Base-by-base conservation (phyloP, 2,113 vertebrate genomes). In the Empidonax traillii region DNA sequence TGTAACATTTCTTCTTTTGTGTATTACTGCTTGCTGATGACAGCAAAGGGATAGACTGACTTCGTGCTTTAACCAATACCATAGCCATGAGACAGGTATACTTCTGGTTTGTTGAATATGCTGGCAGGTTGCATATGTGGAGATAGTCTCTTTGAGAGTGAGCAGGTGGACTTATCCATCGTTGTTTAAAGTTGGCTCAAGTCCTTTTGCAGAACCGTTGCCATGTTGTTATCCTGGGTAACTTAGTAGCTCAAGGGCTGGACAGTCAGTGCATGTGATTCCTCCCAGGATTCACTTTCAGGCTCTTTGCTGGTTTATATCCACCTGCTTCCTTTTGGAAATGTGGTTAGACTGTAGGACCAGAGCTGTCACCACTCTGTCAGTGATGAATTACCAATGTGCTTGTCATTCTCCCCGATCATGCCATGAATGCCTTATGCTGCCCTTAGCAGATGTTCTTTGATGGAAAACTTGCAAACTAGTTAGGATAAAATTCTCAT, bases 311-410 rank as follows among this genome's bases (percentile, higher is more conserved):
- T 88, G 18, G 23, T 81, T 81, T 66, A 25, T 58, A 71, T 93
- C 86, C 92, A 97, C 77, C 95, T 94, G 86, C 62, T 94, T 95
- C 69, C 69, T 94, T 84, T 68, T 9, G 27, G 77, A 91, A 73
- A 31, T 56, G 41, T 63, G 62, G 71, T 79, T 66, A 66, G 37
- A 17, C n/a, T 47, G 23, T 21, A 83, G 76, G 69, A 39, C 63
- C 47, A 20, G 53, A 92, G 46, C 75, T 1, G 0, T 88, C 74
- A 35, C 28, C 5, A 1, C 43, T 65, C 46, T 93, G 88, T 80
- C 90, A 95, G 61, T 84, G 94, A 97, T 96, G 49, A 93, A 94
- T 92, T 88, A 84, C 72, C 85, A 65, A 4, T 3, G 14, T 6
- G 16, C 37, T 59, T 76, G 81, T 91, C 93, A 69, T 83, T 90